These are phyloP conservation scores for Echeneis naucrates DNA, from an alignment of 2,797 vertebrate genomes.

Conservation along the genomic window DNA sequence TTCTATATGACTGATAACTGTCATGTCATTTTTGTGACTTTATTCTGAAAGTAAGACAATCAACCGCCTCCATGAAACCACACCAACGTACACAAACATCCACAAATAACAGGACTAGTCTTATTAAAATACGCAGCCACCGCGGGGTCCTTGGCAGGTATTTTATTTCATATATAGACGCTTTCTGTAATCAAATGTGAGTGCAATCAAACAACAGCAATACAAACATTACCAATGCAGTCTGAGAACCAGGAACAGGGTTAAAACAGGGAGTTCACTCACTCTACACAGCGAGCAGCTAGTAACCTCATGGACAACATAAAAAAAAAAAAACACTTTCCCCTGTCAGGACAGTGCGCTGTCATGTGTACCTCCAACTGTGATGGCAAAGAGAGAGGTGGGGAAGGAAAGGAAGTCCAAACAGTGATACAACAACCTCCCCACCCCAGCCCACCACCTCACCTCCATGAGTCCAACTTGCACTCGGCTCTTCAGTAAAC, in stretches of 20 bases:
- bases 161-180: slow-evolving; percentile 87
- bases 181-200: slow-evolving; percentile 90
- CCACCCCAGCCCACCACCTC: slow-evolving; percentile 13
- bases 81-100: neutral
- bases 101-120: slow-evolving; percentile 8
- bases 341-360: slow-evolving; percentile 65
- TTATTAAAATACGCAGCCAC: slow-evolving; percentile 72
- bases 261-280: slow-evolving; percentile 82
- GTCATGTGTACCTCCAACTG: slow-evolving; percentile 55
- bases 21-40: neutral
- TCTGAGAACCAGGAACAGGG: slow-evolving; percentile 82
- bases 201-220: slow-evolving; percentile 93
- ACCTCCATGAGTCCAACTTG: slow-evolving; percentile 60
- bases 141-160: slow-evolving; percentile 80
- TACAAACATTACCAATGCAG: slow-evolving; percentile 93
- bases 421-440: slow-evolving; percentile 71
- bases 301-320: slow-evolving; percentile 80
- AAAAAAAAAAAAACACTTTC: slow-evolving; percentile 35
- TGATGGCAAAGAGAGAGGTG: slow-evolving; percentile 42
- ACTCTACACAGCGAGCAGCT: slow-evolving; percentile 80
- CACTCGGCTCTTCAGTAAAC: slow-evolving; percentile 65
- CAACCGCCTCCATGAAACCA: neutral
- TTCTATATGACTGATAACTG: slow-evolving; percentile 3
- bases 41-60: neutral
- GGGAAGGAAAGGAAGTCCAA: slow-evolving; percentile 58